Conservation (phyloP, 2,113 vertebrate species). For the Cricetomys ansorgei region DNA sequence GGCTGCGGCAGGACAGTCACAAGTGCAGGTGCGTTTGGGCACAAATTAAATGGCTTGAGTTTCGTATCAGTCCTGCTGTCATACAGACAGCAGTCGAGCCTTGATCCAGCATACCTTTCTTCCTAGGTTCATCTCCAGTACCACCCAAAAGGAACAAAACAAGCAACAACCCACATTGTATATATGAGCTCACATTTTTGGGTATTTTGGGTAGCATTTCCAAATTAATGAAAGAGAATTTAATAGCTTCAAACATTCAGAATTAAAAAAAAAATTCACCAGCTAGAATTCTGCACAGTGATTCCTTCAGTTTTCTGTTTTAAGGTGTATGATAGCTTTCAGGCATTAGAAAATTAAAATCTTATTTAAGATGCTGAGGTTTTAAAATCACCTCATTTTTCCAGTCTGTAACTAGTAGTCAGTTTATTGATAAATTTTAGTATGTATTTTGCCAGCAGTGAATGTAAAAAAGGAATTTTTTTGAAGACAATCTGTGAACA, state of each 20-base stretch:
- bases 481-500: neutral
- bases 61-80: too few relatives aligned
- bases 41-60: neutral
- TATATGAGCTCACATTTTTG: slow-evolving; percentile 7
- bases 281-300: slow-evolving; percentile 78
- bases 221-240: slow-evolving; percentile 79
- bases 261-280: slow-evolving; percentile 84
- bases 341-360: slow-evolving; percentile 86
- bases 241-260: slow-evolving; percentile 82
- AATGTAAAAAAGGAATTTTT: neutral
- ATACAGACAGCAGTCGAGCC: neutral
- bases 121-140: neutral
- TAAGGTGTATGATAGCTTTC: slow-evolving; percentile 81
- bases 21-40: neutral
- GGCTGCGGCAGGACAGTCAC: neutral
- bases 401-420: neutral
- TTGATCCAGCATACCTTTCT: too few relatives aligned
- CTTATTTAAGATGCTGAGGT: slow-evolving; percentile 65
- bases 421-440: slow-evolving; percentile 2
- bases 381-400: neutral
- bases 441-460: neutral
- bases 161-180: neutral
- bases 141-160: neutral
- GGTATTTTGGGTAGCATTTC: slow-evolving; percentile 81
- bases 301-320: slow-evolving; percentile 82